A percentile compares a stretch with the other conserved stretches of the same genome.
Evolutionary conservation across 2,888 invertebrate species (phyloP).

Genomic region (Antheraea assamensis): DNA sequence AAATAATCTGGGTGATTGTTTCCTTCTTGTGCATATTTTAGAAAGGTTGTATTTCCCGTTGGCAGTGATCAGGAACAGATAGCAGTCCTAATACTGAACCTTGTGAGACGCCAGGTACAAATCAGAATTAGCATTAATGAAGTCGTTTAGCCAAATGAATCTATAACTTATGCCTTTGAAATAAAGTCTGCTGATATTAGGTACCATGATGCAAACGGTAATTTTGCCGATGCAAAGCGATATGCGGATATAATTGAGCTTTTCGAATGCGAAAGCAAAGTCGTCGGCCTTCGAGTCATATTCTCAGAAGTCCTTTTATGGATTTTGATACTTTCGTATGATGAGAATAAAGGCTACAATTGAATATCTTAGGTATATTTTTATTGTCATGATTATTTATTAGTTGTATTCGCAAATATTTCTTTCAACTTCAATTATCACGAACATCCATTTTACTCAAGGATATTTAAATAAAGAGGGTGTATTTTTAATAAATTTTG

Average conservation of each 20-base stretch:
- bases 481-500: not conserved
- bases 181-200: slow-evolving; percentile 32
- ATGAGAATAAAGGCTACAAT: slow-evolving; percentile 10
- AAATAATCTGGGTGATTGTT: slow-evolving; percentile 14
- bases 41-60: slow-evolving; percentile 27
- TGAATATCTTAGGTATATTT: not conserved
- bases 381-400: not conserved
- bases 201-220: slow-evolving; percentile 33
- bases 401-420: not conserved
- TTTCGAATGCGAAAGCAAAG: slow-evolving; percentile 65
- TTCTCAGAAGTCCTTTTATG: slow-evolving; percentile 41
- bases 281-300: slow-evolving; percentile 66
- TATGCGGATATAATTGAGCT: slow-evolving; percentile 70
- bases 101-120: slow-evolving; percentile 45
- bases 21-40: slow-evolving; percentile 19
- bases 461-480: not conserved
- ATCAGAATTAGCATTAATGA: slow-evolving; percentile 29
- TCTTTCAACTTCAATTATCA: not conserved
- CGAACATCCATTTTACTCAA: not conserved
- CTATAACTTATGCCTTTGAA: slow-evolving; percentile 36
- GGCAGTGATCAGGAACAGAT: slow-evolving; percentile 43
- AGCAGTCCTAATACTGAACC: slow-evolving; percentile 44
- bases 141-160: slow-evolving; percentile 25
- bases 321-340: not conserved
- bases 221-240: slow-evolving; percentile 41